phyloP scores from a whole-genome alignment of 2,113 vertebrate genomes.

The Myotis davidii region DNA sequence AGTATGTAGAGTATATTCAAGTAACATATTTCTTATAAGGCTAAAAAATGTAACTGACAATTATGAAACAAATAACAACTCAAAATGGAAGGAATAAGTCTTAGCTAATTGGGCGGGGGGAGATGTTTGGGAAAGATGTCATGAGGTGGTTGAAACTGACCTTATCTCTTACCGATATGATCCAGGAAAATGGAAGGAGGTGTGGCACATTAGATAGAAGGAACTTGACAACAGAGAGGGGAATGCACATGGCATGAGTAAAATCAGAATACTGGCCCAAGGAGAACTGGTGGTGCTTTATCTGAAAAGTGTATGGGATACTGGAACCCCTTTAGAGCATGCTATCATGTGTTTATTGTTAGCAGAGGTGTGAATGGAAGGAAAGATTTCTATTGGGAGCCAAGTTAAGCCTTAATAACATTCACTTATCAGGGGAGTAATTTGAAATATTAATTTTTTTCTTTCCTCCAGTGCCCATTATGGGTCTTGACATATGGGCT shows the following conservation, averaged over 20 bases:
- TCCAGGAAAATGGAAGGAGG: not conserved
- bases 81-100: not conserved
- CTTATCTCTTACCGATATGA: not conserved
- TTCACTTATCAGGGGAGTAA: not conserved
- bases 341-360: not conserved
- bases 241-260: too few species aligned
- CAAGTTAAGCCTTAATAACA: not conserved
- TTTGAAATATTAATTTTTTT: not conserved
- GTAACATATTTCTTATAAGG: not conserved
- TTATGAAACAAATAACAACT: not conserved
- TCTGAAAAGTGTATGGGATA: not conserved
- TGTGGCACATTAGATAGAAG: not conserved
- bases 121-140: not conserved
- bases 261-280: not conserved
- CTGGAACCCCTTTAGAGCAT: not conserved
- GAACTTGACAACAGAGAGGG: not conserved
- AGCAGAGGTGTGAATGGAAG: not conserved
- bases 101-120: not conserved
- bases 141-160: not conserved
- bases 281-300: not conserved
- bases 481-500: not conserved
- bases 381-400: not conserved
- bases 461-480: not conserved
- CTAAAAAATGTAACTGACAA: not conserved
- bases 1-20: not conserved